These are phyloP conservation scores for Micromesistius poutassou DNA, from an alignment of 2,797 vertebrate species.

Conservation along the genomic window DNA sequence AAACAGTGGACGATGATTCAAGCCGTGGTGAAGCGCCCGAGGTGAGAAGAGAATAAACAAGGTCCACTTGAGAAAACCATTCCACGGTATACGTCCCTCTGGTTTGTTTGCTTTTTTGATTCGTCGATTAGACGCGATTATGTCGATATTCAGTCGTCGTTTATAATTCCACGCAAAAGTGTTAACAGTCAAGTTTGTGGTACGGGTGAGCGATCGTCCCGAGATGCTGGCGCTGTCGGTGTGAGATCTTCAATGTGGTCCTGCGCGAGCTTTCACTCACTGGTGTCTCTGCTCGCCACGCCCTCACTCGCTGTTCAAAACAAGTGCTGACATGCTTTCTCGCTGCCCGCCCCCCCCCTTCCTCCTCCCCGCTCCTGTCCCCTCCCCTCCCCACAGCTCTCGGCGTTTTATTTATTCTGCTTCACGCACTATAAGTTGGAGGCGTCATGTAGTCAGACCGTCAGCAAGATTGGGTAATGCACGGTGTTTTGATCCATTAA, in stretches of 20 bases:
- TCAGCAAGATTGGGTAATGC: neutral
- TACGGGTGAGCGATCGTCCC: neutral
- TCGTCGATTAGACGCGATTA: no score
- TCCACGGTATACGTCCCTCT: no score
- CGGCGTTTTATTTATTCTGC: neutral
- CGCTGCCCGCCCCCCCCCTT: neutral
- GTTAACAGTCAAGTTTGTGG: no score
- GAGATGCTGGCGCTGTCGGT: neutral
- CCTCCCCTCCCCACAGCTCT: neutral
- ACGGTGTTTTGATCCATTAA: neutral
- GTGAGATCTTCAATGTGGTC: no score
- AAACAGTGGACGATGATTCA: conserved; percentile 23
- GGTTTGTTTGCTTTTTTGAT: no score
- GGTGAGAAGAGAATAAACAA: neutral
- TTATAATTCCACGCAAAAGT: no score
- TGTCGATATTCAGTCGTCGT: no score
- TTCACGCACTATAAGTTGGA: neutral
- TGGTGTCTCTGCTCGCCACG: conserved; percentile 25
- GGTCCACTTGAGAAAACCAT: neutral
- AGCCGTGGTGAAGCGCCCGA: neutral
- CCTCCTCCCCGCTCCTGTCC: neutral
- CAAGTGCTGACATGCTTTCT: conserved; percentile 72
- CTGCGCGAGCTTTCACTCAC: no score
- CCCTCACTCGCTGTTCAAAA: conserved; percentile 38
- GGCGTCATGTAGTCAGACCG: neutral